phyloP scores from a whole-genome alignment of 2,888 invertebrate species.

The Yponomeuta cagnagella region DNA sequence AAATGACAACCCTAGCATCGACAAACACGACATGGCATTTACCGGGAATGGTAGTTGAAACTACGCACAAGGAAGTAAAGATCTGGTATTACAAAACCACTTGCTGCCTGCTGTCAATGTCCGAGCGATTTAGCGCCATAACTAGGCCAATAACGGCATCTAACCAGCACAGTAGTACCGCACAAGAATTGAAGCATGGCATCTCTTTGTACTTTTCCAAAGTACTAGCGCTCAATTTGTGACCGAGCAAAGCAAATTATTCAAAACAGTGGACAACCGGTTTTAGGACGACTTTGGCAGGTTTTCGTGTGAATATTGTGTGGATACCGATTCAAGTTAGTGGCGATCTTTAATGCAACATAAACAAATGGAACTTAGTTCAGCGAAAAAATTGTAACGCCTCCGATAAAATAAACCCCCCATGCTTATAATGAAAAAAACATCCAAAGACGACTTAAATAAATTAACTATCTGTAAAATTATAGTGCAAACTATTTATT shows the following conservation, averaged over 20 bases:
- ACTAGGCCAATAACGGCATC: constrained; percentile 63
- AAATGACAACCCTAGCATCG: not conserved
- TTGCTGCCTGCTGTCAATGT: constrained; percentile 37
- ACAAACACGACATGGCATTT: constrained; percentile 1
- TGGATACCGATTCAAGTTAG: too few relatives aligned
- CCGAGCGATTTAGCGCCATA: constrained; percentile 48
- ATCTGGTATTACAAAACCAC: constrained; percentile 34
- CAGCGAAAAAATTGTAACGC: too few relatives aligned
- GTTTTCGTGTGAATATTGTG: not conserved
- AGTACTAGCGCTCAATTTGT: not conserved
- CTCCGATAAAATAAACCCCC: too few relatives aligned
- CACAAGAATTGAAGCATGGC: constrained; percentile 46
- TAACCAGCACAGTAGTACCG: constrained; percentile 40
- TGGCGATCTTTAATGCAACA: too few relatives aligned
- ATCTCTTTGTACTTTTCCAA: not conserved
- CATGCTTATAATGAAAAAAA: too few relatives aligned
- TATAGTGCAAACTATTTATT: too few relatives aligned
- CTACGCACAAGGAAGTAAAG: constrained; percentile 33
- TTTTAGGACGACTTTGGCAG: not conserved
- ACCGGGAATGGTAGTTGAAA: not conserved
- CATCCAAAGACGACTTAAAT: too few relatives aligned
- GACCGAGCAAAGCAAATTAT: not conserved
- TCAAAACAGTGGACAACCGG: not conserved
- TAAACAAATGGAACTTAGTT: too few relatives aligned
- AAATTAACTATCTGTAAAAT: too few relatives aligned